These are phyloP conservation scores for Atta colombica DNA, from an alignment of 1,140 invertebrate species.

Conservation along the genomic window DNA sequence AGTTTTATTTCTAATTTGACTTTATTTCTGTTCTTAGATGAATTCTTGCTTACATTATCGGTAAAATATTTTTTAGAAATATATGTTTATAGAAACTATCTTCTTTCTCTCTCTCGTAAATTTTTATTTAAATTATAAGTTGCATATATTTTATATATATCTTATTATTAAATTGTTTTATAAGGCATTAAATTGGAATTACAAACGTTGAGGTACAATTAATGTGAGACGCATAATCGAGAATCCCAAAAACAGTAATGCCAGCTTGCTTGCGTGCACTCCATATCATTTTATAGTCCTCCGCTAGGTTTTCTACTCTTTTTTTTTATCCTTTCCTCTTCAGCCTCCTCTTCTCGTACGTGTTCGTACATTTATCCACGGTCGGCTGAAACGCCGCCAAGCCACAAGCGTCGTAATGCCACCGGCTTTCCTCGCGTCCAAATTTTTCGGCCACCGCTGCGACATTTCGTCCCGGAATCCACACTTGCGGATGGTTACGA, in stretches of 20 bases:
- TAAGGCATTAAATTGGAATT: constrained; percentile 17
- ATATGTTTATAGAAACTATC: not conserved
- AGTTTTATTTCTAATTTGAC: not conserved
- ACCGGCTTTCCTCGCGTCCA: constrained; percentile 45
- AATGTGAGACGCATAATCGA: constrained; percentile 4
- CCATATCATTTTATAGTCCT: constrained; percentile 26
- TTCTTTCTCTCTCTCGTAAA: not conserved
- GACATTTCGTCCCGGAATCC: constrained; percentile 57
- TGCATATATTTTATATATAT: not conserved
- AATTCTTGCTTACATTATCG: not conserved
- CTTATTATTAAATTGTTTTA: constrained; percentile 4
- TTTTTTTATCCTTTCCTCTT: constrained; percentile 64
- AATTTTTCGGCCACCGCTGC: constrained; percentile 71
- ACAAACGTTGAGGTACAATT: constrained; percentile 20
- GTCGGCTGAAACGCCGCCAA: constrained; percentile 82
- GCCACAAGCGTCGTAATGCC: constrained; percentile 78
- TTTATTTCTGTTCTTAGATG: not conserved
- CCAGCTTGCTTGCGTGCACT: constrained; percentile 7
- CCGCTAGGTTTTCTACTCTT: constrained; percentile 18
- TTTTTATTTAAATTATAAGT: not conserved
- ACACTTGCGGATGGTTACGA: constrained; percentile 34
- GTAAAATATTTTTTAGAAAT: not conserved
- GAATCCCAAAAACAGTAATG: constrained; percentile 30
- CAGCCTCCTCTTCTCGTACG: constrained; percentile 65
- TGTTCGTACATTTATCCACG: constrained; percentile 74